Evolutionary conservation across 35 echinoderm and acorn worm species (phyloP), one percentile per base, ranked within the genome.

Genomic region (Acanthaster planci): DNA sequence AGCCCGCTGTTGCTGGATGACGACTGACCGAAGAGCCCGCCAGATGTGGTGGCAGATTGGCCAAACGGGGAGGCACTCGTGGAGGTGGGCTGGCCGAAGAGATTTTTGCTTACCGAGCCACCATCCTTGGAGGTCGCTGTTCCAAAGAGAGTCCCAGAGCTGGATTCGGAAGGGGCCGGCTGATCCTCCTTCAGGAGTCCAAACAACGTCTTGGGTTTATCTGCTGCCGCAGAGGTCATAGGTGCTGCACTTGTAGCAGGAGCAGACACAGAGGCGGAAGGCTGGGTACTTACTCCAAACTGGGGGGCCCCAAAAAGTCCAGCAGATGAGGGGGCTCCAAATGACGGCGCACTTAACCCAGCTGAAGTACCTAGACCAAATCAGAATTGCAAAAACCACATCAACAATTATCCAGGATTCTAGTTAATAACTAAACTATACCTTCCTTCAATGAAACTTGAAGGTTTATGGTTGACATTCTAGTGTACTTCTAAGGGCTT

Each of bases 1-100:
- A 76, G 84, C 26, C 84, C 84, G 34, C 84, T 37, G 1, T 40
- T 77, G 21, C 67, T 37, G 42, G 42, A 47, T 4, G 84, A 15
- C 0, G 80, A 36, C 50, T 54, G 44, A 82, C 36, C 36, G 26
- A 54, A 38, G 4, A 27, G 0, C 27, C 42, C 76, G 14, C 40
- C 56, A 31, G 75, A 10, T 2, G 64, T 27, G 35, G 37, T 15
- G 29, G 58, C 26, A 19, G 57, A 14, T 39, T 78, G 80, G 18
- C 68, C 78, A 59, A 79, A 87, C 8, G 67, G 22, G 16, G 55
- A 47, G 21, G 87, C 7, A 27, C 37, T 37, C 16, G 76, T 76
- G 0, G 56, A 81, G 8, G 90, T 58, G 15, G 90, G 36, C 80
- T 92, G 90, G 64, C 84, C 85, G 76, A 90, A 90, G 8, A 88